Evolutionary conservation across 2,113 vertebrate species (phyloP).

Genomic region (Pardalotus punctatus): DNA sequence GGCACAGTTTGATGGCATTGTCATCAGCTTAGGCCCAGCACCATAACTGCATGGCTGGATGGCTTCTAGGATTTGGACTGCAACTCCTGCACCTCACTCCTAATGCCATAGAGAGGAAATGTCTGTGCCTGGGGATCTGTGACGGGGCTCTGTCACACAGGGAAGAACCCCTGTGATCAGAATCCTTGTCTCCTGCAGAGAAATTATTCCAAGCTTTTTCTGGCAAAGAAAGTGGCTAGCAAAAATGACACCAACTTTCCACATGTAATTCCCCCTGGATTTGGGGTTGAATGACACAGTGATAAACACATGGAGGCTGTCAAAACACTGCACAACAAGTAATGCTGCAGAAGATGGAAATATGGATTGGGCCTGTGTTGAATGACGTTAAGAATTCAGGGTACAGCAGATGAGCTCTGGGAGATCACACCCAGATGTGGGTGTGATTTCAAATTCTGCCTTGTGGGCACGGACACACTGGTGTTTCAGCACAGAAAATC

Average conservation of each 20-base stretch:
- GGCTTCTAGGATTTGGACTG: background rate
- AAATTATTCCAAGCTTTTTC: background rate
- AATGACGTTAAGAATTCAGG: background rate
- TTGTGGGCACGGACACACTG: background rate
- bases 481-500: background rate
- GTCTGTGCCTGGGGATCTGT: no score
- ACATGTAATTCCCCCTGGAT: background rate
- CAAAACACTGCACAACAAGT: background rate
- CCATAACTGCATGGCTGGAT: background rate
- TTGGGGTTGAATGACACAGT: background rate
- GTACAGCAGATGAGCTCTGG: background rate
- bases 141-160: background rate
- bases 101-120: background rate
- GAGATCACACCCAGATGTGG: background rate
- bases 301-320: background rate
- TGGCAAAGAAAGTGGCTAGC: background rate
- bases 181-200: background rate
- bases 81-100: rapidly evolving
- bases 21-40: background rate
- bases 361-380: background rate
- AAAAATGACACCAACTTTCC: background rate
- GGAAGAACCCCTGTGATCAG: background rate
- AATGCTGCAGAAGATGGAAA: background rate
- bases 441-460: background rate
- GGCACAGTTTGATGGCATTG: background rate